Conservation (phyloP, 2,113 vertebrate species). For the Seriola quinqueradiata region DNA sequence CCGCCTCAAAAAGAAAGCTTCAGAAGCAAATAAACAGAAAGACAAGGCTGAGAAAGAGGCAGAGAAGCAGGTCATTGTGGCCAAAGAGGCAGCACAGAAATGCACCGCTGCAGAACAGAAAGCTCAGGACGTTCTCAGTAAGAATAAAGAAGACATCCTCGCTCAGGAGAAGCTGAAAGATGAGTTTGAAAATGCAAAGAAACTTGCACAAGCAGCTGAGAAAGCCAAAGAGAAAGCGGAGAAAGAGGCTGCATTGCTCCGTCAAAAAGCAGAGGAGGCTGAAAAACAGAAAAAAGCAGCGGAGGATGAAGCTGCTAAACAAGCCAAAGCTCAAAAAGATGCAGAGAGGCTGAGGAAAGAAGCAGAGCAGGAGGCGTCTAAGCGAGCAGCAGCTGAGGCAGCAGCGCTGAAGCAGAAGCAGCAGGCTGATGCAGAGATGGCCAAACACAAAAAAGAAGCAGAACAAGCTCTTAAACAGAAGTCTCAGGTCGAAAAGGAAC, state of each 20-base stretch:
- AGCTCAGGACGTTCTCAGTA: conserved; percentile 88
- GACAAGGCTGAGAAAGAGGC: conserved; percentile 91
- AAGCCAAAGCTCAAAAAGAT: conserved; percentile 86
- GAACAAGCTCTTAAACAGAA: conserved; percentile 94
- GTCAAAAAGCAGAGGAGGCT: conserved; percentile 91
- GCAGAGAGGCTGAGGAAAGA: conserved; percentile 92
- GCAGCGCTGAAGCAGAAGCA: conserved; percentile 90
- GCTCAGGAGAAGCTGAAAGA: conserved; percentile 89
- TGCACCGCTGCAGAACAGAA: conserved; percentile 89
- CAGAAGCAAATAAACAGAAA: conserved; percentile 89
- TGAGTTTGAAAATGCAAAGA: conserved; percentile 88
- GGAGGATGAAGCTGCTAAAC: conserved; percentile 89
- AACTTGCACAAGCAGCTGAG: conserved; percentile 88
- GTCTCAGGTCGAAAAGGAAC: conserved; percentile 93
- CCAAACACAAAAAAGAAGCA: conserved; percentile 92
- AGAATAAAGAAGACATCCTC: conserved; percentile 91
- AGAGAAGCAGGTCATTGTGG: conserved; percentile 89
- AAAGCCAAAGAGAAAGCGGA: conserved; percentile 89
- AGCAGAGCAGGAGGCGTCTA: conserved; percentile 90
- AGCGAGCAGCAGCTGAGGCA: conserved; percentile 89
- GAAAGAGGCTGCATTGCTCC: conserved; percentile 88
- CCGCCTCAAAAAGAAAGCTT: conserved; percentile 89
- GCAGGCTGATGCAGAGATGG: conserved; percentile 92
- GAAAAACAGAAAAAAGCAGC: conserved; percentile 90
- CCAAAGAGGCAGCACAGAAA: conserved; percentile 91